Base-by-base conservation (phyloP, 2,113 vertebrate genomes). In the Micromys minutus region DNA sequence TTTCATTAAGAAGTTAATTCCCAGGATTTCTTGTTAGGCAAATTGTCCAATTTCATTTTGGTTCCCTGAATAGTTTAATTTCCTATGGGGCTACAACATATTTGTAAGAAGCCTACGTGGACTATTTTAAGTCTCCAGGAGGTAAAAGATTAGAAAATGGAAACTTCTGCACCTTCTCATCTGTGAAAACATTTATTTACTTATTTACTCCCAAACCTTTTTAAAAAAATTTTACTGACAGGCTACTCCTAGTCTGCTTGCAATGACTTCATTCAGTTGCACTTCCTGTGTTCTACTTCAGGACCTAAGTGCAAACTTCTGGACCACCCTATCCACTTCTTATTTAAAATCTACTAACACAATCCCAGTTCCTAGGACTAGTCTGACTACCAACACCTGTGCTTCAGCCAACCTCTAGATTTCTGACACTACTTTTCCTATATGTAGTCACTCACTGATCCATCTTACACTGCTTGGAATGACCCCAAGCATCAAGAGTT, bases 1-100 rank as follows among this genome's bases (percentile, higher is more conserved):
- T 71, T 75, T 26, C 67, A 91, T 74, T 81, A 36, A 88, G 36
- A 87, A 83, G 16, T 67, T 75, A 95, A 87, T 94, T 95, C 97
- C 84, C 97, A 87, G 76, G 69, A 6, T 11, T 94, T 71, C 95
- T 96, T 96, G 95, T 97, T 97, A 97, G 75, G 74, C 84, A 97
- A 96, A 96, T 94, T 90, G 77, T 87, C 50, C 47, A 84, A 85
- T 72, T 94, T 94, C 36, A 39, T 36, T 29, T 93, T 52, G n/a
- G 61, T 84, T 95, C 90, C 87, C 93, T 34, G 42, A 93, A 50
- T n/a, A 95, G 91, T 39, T 95, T 2, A 12, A 19, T 61, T 63
- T 95, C 95, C 91, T 86, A 0, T 7, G 12, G 77, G 45, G 7
- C 29, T 55, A 81, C 5, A 87, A 85, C 4, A 21, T 17, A 3